Base-by-base conservation (phyloP, 2,797 vertebrate genomes). In the Peromyscus aztecus region DNA sequence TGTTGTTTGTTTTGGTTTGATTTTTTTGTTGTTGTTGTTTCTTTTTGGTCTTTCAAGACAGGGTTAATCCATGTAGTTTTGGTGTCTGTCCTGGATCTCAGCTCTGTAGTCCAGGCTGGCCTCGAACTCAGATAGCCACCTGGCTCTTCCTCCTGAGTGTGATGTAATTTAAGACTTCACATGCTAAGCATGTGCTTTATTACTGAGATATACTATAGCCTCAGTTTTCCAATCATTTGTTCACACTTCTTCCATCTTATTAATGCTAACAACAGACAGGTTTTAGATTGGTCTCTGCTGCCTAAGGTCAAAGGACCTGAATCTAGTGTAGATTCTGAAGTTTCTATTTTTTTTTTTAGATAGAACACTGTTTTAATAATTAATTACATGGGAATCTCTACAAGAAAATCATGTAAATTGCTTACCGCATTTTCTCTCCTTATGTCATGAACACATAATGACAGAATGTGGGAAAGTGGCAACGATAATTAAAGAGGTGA, bases 261-360 rank as follows among this genome's bases (percentile, higher is more conserved):
- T 63, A 89, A 46, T 31, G 46, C 8, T 55, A 55, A 55, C 11
- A 55, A 67, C 23, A 71, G 23, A 7, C 2, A 40, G 24, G 2
- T 55, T 92, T 49, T 90, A 92, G 27, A 61, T 69, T 92, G 27
- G 23, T 37, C 73, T 95, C 57, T 83, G 57, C 83, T 93, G 24
- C 82, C 52, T 84, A 37, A 63, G 34, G 65, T 97, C 85, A 95
- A 40, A 97, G 34, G 9, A 83, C 69, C 3, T 23, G 34, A 92
- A 88, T 92, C 34, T 23, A 46, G 76, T 93, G n/a, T 57, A 24
- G 21, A 10, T 40, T 96, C 31, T 85, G 6, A 89, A 69, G 17
- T 82, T 29, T 81, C 43, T 63, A 43, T 27, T 55, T n/a, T 24
- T 17, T 17, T 37, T 55, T 57, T 82, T 87, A 75, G 86, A 77